A percentile compares a stretch with the other conserved stretches of the same genome.
phyloP scores from a whole-genome alignment of 1,140 invertebrate genomes.

The Pentalonia nigronervosa region DNA sequence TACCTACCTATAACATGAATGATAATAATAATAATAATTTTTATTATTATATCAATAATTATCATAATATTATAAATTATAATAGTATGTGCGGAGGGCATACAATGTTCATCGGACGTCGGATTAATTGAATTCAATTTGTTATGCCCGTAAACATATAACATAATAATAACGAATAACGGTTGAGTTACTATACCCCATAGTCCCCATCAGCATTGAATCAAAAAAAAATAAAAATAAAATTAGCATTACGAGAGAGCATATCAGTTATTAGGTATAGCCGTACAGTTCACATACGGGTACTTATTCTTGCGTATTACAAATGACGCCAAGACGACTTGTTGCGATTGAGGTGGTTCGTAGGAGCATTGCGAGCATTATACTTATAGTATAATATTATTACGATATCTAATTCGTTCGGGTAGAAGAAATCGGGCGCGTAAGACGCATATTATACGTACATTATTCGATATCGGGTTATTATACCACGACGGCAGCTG shows the following conservation, averaged over 20 bases:
- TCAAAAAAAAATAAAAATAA: neutral
- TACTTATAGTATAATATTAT: neutral
- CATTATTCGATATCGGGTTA: neutral
- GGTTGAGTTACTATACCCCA: neutral
- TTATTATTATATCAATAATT: neutral
- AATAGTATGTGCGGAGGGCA: neutral
- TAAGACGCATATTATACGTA: neutral
- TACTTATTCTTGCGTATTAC: neutral
- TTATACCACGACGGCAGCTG: neutral
- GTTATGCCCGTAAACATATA: neutral
- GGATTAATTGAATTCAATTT: neutral
- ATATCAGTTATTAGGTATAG: neutral
- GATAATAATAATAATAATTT: neutral
- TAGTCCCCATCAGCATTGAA: neutral
- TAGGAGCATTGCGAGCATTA: neutral
- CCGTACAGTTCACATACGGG: neutral
- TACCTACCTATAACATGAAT: no score
- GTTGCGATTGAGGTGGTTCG: neutral
- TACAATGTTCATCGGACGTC: neutral
- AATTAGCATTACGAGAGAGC: neutral
- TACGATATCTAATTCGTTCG: neutral
- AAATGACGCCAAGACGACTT: neutral
- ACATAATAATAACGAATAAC: neutral
- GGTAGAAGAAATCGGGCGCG: neutral
- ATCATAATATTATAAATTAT: neutral